Percentiles rank a stretch among this genome's conserved stretches.
Evolutionary conservation across 2,797 vertebrate species (phyloP).

Genomic region (Mustela erminea): DNA sequence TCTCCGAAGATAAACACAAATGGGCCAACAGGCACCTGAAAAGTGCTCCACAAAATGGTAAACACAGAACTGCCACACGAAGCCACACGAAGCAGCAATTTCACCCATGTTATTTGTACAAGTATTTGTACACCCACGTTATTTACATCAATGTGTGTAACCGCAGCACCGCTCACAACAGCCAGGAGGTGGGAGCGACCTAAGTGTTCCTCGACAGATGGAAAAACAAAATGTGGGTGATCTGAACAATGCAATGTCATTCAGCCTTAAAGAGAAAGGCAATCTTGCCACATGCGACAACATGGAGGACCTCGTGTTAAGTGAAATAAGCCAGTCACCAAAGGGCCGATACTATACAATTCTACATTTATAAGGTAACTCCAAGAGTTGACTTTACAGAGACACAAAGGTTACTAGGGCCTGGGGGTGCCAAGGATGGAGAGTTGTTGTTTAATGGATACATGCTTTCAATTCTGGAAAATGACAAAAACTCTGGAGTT

Average conservation of each 20-base stretch:
- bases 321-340: not conserved
- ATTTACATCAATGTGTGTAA: not conserved
- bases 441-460: not conserved
- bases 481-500: not conserved
- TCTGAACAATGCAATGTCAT: too few relatives aligned
- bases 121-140: too few relatives aligned
- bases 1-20: not conserved
- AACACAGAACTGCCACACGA: not conserved
- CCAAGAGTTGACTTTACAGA: not conserved
- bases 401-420: not conserved
- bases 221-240: not conserved
- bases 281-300: not conserved
- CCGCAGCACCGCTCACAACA: not conserved
- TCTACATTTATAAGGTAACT: not conserved
- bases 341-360: not conserved
- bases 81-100: not conserved
- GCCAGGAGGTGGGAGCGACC: not conserved
- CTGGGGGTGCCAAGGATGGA: too few relatives aligned
- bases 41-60: not conserved
- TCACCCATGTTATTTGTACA: too few relatives aligned
- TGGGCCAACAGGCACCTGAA: not conserved
- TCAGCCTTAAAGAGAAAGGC: not conserved
- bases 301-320: not conserved
- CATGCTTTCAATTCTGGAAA: not conserved
- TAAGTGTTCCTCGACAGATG: not conserved